phyloP scores from a whole-genome alignment of 1,140 invertebrate genomes.

The Hyposmocoma kahamanoa region DNA sequence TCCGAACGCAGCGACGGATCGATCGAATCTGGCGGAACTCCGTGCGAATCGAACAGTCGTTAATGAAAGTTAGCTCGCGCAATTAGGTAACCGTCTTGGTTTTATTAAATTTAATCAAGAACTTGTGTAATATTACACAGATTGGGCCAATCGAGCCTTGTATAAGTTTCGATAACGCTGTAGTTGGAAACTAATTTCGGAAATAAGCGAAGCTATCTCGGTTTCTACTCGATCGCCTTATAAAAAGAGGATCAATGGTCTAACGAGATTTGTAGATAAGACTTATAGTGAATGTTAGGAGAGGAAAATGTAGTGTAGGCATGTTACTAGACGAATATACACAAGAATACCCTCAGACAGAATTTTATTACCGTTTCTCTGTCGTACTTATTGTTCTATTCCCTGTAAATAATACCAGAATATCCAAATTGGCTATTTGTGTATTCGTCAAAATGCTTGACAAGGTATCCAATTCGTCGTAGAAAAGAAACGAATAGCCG shows the following conservation, averaged over 20 bases:
- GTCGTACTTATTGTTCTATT: too few species aligned
- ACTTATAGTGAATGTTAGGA: too few species aligned
- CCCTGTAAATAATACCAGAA: too few species aligned
- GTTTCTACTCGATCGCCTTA: conserved; percentile 46
- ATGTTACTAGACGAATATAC: too few species aligned
- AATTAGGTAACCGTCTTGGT: conserved; percentile 70
- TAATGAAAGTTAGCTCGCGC: conserved; percentile 64
- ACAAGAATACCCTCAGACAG: too few species aligned
- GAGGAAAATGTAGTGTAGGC: too few species aligned
- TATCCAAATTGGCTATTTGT: too few species aligned
- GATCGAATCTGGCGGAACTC: conserved; percentile 44
- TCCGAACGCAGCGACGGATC: conserved; percentile 34
- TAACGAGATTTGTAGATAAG: conserved; percentile 36
- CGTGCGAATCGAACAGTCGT: conserved; percentile 64
- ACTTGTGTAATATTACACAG: conserved; percentile 72
- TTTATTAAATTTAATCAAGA: conserved; percentile 74
- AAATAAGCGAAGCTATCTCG: conserved; percentile 61
- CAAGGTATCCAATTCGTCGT: too few species aligned
- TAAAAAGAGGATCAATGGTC: conserved; percentile 51
- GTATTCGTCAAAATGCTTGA: too few species aligned
- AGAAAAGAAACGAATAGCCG: too few species aligned
- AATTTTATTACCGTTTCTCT: too few species aligned
- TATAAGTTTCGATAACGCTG: conserved; percentile 68
- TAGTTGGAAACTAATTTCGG: conserved; percentile 69
- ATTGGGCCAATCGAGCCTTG: conserved; percentile 67